These are phyloP conservation scores for Netelia virgata DNA, from an alignment of 2,888 invertebrate species.

Conservation along the genomic window DNA sequence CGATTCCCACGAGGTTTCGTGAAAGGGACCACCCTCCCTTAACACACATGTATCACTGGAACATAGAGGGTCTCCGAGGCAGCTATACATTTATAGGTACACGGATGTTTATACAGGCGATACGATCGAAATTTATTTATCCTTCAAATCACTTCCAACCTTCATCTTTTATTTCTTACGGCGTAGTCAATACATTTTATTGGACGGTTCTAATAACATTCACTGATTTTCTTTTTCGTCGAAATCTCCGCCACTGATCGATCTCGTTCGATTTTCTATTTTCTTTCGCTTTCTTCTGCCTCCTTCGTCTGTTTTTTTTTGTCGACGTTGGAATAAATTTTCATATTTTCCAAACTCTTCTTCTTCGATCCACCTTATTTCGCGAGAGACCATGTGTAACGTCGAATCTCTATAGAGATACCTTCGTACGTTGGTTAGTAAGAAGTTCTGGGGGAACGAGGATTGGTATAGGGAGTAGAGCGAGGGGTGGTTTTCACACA, in stretches of 20 bases:
- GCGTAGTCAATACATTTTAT: too few relatives aligned
- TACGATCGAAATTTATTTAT: background rate
- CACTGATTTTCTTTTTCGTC: slow-evolving; percentile 15
- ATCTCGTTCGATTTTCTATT: background rate
- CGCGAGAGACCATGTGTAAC: slow-evolving; percentile 11
- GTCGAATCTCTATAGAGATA: slow-evolving; percentile 20
- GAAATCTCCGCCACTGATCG: background rate
- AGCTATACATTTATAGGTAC: background rate
- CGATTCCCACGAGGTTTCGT: slow-evolving; percentile 27
- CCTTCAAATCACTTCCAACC: background rate
- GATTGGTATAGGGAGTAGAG: background rate
- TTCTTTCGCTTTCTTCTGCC: background rate
- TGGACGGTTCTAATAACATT: background rate
- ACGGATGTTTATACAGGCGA: background rate
- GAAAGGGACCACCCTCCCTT: background rate
- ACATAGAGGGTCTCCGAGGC: slow-evolving; percentile 15
- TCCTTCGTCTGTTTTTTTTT: too few relatives aligned
- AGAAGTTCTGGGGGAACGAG: slow-evolving; percentile 33
- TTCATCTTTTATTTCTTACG: background rate
- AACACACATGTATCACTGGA: slow-evolving; percentile 9
- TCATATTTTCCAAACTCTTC: background rate
- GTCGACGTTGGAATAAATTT: slow-evolving; percentile 24
- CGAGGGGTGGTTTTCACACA: slow-evolving; percentile 14
- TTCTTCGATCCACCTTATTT: slow-evolving; percentile 50
- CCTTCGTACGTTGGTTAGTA: background rate